Evolutionary conservation across 2,888 invertebrate species (phyloP).

Genomic region (Therioaphis trifolii): DNA sequence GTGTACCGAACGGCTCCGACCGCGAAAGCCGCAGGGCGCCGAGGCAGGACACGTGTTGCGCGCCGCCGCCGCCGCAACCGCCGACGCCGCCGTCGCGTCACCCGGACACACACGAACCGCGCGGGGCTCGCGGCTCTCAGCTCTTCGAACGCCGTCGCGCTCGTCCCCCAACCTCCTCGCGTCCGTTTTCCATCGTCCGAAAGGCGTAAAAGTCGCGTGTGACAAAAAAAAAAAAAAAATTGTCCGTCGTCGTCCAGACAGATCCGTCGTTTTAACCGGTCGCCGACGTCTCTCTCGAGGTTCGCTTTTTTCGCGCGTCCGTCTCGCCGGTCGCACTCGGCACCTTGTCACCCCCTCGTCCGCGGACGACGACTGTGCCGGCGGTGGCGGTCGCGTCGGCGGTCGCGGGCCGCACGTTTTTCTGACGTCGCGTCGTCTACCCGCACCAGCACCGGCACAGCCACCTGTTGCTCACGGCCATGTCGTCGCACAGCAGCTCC

Average conservation of each 20-base stretch:
- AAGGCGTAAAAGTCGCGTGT: too few species aligned
- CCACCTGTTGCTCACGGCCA: constrained; percentile 44
- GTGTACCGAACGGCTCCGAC: constrained; percentile 47
- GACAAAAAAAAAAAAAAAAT: too few species aligned
- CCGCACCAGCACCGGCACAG: too few species aligned
- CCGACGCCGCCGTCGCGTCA: neutral
- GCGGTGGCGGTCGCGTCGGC: neutral
- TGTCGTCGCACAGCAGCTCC: constrained; percentile 58
- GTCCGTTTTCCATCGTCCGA: neutral
- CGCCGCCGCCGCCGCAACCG: neutral
- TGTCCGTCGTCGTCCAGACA: too few species aligned
- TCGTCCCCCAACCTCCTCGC: neutral
- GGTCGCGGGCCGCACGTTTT: neutral
- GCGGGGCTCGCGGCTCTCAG: neutral
- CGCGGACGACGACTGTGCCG: neutral
- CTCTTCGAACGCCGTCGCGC: neutral
- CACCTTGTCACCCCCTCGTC: neutral
- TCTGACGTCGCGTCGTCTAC: neutral
- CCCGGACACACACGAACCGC: too few species aligned
- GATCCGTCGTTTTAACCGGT: too few species aligned
- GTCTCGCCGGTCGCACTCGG: too few species aligned
- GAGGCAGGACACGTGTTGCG: constrained; percentile 14
- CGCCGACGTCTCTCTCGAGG: neutral
- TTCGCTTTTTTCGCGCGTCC: too few species aligned
- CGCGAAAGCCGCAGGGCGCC: constrained; percentile 15